A percentile compares a stretch with the other conserved stretches of the same genome.
Conservation (phyloP, 1,140 invertebrate genomes). For the Lamellibrachia luymesi region DNA sequence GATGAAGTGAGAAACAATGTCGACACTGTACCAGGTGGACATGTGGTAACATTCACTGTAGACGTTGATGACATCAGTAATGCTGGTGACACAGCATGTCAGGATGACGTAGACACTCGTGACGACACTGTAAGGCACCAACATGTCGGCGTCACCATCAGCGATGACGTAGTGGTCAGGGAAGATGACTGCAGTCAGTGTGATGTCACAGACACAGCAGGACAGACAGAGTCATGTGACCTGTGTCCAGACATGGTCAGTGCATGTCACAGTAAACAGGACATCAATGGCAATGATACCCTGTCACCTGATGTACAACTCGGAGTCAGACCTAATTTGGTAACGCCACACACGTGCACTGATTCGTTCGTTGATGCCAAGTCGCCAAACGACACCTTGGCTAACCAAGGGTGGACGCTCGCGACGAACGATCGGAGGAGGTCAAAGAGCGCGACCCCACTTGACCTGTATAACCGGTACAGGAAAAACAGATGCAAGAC, state of each 20-base stretch:
- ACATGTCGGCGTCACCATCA: not conserved
- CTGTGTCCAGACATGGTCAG: not conserved
- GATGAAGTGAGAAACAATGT: not conserved
- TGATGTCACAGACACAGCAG: not conserved
- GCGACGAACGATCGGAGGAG: not conserved
- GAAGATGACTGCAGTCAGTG: not conserved
- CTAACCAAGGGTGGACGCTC: not conserved
- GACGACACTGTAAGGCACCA: not conserved
- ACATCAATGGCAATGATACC: not conserved
- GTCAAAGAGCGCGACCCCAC: slow-evolving; percentile 10
- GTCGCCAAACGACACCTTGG: not conserved
- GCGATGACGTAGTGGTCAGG: not conserved
- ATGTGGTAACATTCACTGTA: not conserved
- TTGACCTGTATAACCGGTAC: not conserved
- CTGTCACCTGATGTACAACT: not conserved
- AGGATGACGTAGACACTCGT: not conserved
- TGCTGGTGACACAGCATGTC: not conserved
- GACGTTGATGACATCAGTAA: not conserved
- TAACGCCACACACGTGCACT: not conserved
- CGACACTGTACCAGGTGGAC: not conserved
- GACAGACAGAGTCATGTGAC: not conserved
- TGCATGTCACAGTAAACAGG: not conserved
- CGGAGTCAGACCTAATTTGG: not conserved
- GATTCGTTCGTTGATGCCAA: not conserved
- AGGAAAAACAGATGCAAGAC: not conserved